Evolutionary conservation across 2,797 vertebrate species (phyloP), one percentile per base, ranked within the genome.

Genomic region (Scomberomorus guttatus): DNA sequence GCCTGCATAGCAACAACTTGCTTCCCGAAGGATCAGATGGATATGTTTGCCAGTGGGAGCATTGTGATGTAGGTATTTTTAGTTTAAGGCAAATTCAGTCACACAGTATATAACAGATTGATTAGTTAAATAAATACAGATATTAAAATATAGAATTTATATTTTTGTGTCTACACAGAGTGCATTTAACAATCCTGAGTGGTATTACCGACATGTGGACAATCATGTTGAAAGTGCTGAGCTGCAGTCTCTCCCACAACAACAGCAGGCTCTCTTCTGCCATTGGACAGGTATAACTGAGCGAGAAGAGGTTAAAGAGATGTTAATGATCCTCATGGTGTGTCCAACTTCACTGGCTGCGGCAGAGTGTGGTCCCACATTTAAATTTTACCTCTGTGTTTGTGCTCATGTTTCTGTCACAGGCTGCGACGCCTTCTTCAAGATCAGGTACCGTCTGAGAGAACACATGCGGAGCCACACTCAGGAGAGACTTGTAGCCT

Each of bases 191-290:
- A 97, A 96, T 50, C 93, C 95, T 0, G 93, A 95, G 87, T 96
- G 96, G 95, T 97, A 97, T 90, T 95, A 96, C 77, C 92, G 95
- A 17, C 94, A 95, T 57, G 95, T 96, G 81, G 94, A 95, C 89
- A 95, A 95, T 90, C 95, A 94, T 7, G 93, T 94, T 17, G 94
- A 93, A 85, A 95, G 94, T 83, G 90, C 93, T 0, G 94, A 97
- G 75, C 90, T 89, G 63, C 87, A 96, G 89, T 85, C 90, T 8
- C 87, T 96, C 29, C 83, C 93, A 2, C 92, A 95, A 34, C 94
- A 94, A n/a, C 93, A 96, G 72, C 93, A 95, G 91, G 92, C 91
- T 12, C 81, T 96, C 76, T 94, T 93, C 85, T 97, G 94, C 84
- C 92, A 86, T 65, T 96, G 93, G 95, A 90, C 93, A 94, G 91